These are phyloP conservation scores for Sminthurinus aureus DNA, from an alignment of 2,888 invertebrate species.

Conservation along the genomic window DNA sequence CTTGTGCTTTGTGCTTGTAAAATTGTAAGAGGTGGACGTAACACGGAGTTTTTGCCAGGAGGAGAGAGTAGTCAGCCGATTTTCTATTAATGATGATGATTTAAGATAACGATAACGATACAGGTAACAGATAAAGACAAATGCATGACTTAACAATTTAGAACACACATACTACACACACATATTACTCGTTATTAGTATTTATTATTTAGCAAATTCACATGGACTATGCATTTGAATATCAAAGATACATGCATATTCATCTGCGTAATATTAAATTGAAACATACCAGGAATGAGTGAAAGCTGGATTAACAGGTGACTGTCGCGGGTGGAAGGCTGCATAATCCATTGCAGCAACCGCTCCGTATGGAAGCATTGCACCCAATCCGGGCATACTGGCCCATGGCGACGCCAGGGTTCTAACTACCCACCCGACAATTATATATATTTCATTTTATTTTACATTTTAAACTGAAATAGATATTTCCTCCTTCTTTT, in stretches of 20 bases:
- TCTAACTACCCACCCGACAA: neutral
- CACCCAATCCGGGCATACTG: constrained; percentile 58
- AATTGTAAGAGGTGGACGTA: neutral
- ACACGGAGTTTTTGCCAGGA: constrained; percentile 1
- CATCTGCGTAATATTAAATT: neutral
- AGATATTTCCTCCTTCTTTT: neutral
- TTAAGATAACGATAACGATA: constrained; percentile 1
- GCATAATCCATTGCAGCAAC: constrained; percentile 78
- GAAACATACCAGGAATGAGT: constrained; percentile 85
- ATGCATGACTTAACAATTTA: constrained; percentile 26
- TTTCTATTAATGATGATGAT: neutral
- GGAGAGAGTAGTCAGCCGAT: neutral
- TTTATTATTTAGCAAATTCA: neutral
- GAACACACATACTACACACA: neutral
- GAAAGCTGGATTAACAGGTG: constrained; percentile 73
- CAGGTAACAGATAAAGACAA: constrained; percentile 17
- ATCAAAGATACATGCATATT: neutral
- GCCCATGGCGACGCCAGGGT: constrained; percentile 60
- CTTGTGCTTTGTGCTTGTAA: neutral
- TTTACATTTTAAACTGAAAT: neutral
- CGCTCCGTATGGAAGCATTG: constrained; percentile 62
- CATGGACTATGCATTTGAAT: no score
- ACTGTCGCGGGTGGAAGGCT: constrained; percentile 66
- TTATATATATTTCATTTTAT: neutral
- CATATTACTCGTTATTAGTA: no score